These are phyloP conservation scores for Clarias batrachus DNA, from an alignment of 2,113 vertebrate genomes.

Conservation along the genomic window DNA sequence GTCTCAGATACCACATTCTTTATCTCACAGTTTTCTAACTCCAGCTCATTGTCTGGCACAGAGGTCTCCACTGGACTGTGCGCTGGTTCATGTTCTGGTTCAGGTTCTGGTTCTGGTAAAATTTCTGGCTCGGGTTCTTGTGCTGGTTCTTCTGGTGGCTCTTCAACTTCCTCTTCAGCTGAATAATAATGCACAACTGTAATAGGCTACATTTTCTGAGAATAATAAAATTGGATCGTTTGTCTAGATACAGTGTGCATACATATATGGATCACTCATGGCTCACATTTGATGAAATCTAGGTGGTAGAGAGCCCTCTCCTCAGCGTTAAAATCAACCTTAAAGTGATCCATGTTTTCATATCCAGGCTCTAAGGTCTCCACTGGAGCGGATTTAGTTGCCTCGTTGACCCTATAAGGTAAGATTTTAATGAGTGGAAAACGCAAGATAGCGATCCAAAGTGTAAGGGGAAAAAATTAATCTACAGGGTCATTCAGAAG, in stretches of 20 bases:
- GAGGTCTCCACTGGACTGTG: constrained; percentile 3
- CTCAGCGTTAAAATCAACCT: constrained; percentile 69
- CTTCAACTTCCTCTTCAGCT: constrained; percentile 59
- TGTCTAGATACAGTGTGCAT: background rate
- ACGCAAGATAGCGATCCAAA: background rate
- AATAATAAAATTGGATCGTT: constrained; percentile 13
- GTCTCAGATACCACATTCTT: constrained; percentile 11
- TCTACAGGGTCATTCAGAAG: constrained; percentile 28
- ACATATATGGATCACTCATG: background rate
- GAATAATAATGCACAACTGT: constrained; percentile 11
- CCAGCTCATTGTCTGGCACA: constrained; percentile 43
- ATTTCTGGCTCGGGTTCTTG: constrained; percentile 50
- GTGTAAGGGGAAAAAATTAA: background rate
- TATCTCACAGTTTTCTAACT: constrained; percentile 28
- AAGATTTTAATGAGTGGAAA: background rate
- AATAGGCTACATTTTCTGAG: background rate
- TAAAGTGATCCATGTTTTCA: constrained; percentile 70
- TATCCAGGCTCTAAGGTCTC: constrained; percentile 63
- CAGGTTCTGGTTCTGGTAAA: constrained; percentile 36
- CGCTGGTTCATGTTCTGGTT: constrained; percentile 33
- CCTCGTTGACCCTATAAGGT: constrained; percentile 63
- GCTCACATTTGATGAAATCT: constrained; percentile 70
- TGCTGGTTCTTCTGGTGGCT: constrained; percentile 52
- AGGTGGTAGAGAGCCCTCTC: constrained; percentile 68
- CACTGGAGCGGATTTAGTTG: constrained; percentile 49